Evolutionary conservation across 2,113 vertebrate species (phyloP), one percentile per base, ranked within the genome.

Genomic region (Sapayoa aenigma): DNA sequence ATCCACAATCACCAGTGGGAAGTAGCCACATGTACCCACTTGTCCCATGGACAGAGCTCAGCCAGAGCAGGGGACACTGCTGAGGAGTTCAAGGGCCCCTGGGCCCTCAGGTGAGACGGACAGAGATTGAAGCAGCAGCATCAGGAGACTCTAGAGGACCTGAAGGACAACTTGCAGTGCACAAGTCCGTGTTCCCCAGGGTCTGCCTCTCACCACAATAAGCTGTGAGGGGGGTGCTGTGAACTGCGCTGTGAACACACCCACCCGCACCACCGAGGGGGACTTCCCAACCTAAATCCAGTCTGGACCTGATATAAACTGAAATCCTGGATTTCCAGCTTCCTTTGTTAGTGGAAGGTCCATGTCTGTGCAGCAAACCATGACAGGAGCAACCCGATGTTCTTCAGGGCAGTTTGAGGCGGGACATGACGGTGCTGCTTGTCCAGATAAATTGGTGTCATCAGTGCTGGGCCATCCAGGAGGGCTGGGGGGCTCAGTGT

Each of bases 251-350:
- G 24, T 17, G 24, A 82, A 5, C 73, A 68, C 58, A 39, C 13
- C 44, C 35, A 10, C 33, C 77, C 69, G n/a, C 84, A 46, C 30
- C 47, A 0, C 37, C 14, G 0, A 2, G 2, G 46, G 31, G n/a
- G 12, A 7, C 23, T 8, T 44, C 37, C 50, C 60, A n/a, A 3
- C 33, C 31, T 30, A 41, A 71, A 23, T n/a, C 16, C 65, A 33
- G 23, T 2, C 5, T 11, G 68, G 15, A 47, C 31, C n/a, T 47
- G 30, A 11, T 18, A 42, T 2, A 24, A 72, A 24, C 9, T 13
- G 39, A 65, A 75, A 65, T 52, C 30, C 17, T 66, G 58, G 3
- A 13, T 76, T 90, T 72, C 47, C 39, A 27, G 0, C 20, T 52
- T 35, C 8, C 25, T 76, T 15, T 78, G 50, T n/a, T 41, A 30